phyloP scores from a whole-genome alignment of 1,140 invertebrate genomes.

The Drosophila bipectinata region DNA sequence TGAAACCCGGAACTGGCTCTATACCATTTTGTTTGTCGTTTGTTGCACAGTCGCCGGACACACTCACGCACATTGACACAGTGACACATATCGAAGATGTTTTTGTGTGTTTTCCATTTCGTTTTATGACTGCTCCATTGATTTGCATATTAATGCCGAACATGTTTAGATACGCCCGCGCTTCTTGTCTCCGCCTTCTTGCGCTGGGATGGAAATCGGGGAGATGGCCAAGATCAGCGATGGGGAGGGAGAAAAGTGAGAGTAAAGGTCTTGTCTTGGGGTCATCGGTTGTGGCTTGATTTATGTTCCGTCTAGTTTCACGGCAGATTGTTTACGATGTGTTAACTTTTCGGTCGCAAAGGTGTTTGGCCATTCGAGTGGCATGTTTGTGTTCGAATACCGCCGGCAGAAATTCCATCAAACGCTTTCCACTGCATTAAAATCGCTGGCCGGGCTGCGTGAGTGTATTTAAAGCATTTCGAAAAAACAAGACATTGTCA shows the following conservation, averaged over 20 bases:
- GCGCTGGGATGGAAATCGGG: neutral
- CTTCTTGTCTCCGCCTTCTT: constrained; percentile 66
- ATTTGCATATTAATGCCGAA: constrained; percentile 78
- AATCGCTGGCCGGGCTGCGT: constrained; percentile 57
- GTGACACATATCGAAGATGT: constrained; percentile 69
- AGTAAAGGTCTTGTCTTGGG: constrained; percentile 59
- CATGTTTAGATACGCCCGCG: constrained; percentile 71
- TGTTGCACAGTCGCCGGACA: constrained; percentile 18
- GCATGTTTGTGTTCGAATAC: neutral
- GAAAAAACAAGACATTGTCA: constrained; percentile 56
- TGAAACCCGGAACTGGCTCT: constrained; percentile 38
- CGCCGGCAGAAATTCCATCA: constrained; percentile 56
- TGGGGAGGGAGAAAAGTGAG: constrained; percentile 59
- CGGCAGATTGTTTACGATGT: constrained; percentile 61
- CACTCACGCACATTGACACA: constrained; percentile 72
- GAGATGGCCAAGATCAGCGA: neutral
- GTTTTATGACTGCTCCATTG: constrained; percentile 59
- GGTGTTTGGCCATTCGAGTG: constrained; percentile 57
- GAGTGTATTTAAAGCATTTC: constrained; percentile 68
- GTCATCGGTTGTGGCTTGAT: constrained; percentile 53
- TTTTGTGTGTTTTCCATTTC: constrained; percentile 50
- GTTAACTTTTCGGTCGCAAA: constrained; percentile 52
- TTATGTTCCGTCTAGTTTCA: constrained; percentile 52
- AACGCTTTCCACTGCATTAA: constrained; percentile 72
- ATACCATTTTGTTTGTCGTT: constrained; percentile 33